These are phyloP conservation scores for Oreohelix idahoensis DNA, from an alignment of 1,140 invertebrate genomes.

Conservation along the genomic window DNA sequence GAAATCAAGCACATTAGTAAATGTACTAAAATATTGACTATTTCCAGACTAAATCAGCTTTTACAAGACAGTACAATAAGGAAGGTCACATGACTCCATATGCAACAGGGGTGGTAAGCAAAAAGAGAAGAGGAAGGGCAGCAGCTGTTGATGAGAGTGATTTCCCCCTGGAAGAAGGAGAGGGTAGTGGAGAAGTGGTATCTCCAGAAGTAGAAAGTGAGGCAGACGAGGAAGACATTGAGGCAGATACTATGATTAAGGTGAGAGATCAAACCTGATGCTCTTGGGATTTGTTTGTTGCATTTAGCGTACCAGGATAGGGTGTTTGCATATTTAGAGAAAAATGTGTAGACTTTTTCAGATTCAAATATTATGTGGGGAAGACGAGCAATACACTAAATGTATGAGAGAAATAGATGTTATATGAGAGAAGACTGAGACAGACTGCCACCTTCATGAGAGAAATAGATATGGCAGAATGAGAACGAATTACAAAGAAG, in stretches of 20 bases:
- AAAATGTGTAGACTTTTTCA: no score
- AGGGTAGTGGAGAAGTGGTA: constrained; percentile 49
- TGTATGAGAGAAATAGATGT: no score
- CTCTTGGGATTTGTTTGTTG: not conserved
- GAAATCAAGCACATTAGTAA: no score
- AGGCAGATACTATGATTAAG: constrained; percentile 86
- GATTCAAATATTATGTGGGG: no score
- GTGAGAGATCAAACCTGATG: constrained; percentile 70
- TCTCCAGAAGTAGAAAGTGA: constrained; percentile 73
- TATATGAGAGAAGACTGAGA: no score
- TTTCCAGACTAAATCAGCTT: constrained; percentile 87
- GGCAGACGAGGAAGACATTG: constrained; percentile 79
- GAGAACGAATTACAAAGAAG: no score
- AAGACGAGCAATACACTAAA: no score
- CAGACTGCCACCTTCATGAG: no score
- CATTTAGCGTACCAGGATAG: not conserved
- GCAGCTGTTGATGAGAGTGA: constrained; percentile 46
- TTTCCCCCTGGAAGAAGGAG: constrained; percentile 30
- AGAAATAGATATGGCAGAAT: no score
- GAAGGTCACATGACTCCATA: constrained; percentile 82
- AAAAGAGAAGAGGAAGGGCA: constrained; percentile 74
- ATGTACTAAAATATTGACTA: no score
- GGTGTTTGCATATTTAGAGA: not conserved
- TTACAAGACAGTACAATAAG: constrained; percentile 94
- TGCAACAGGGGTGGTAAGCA: constrained; percentile 75